Percentiles rank a stretch among this genome's conserved stretches.
Conservation (phyloP, 2,888 invertebrate species). For the Elysia crispata region DNA sequence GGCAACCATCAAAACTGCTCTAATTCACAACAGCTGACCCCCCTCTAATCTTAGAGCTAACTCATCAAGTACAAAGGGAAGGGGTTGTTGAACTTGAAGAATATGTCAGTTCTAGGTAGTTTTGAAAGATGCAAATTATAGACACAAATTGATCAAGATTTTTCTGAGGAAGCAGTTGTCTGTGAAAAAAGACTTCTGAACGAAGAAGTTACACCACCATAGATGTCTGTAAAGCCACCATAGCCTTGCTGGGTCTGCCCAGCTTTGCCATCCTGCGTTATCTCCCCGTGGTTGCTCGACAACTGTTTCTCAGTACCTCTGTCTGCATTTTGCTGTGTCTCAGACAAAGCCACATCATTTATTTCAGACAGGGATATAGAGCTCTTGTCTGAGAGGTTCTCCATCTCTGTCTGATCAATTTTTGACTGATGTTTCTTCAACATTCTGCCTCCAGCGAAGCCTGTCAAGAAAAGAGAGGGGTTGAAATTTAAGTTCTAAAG, state of each 20-base stretch:
- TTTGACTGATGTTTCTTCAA: slow-evolving; percentile 61
- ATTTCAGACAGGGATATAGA: slow-evolving; percentile 45
- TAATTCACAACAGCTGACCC: too few relatives aligned
- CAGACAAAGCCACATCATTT: background rate
- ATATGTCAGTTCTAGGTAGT: too few relatives aligned
- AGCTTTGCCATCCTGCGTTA: background rate
- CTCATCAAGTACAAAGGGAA: too few relatives aligned
- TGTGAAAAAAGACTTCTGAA: slow-evolving; percentile 23
- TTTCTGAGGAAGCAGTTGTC: too few relatives aligned
- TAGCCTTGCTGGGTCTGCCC: background rate
- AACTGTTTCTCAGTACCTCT: background rate
- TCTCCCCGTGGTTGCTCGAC: background rate
- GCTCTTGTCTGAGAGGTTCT: slow-evolving; percentile 59
- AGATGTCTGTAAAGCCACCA: background rate
- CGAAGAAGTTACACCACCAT: slow-evolving; percentile 2
- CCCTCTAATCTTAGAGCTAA: too few relatives aligned
- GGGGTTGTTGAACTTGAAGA: too few relatives aligned
- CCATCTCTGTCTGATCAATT: slow-evolving; percentile 62
- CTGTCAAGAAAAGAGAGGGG: slow-evolving; percentile 47
- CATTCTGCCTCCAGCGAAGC: slow-evolving; percentile 62
- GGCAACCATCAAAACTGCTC: too few relatives aligned
- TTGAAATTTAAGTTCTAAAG: too few relatives aligned
- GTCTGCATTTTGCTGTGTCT: background rate
- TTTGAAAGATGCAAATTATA: too few relatives aligned
- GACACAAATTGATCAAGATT: too few relatives aligned